Evolutionary conservation across 2,113 vertebrate genomes (phyloP).

Genomic region (Lepidothrix coronata): DNA sequence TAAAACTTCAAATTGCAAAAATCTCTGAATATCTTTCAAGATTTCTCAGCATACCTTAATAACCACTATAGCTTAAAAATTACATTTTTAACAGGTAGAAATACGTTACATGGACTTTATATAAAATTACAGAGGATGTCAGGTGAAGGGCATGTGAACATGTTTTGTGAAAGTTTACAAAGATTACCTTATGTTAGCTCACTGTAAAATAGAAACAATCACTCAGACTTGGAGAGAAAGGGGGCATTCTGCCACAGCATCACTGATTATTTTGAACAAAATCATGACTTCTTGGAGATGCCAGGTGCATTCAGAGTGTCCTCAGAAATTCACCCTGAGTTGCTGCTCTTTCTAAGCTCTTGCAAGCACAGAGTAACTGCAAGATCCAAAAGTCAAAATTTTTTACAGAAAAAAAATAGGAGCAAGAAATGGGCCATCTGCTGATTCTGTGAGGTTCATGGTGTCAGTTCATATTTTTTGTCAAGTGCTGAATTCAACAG

Average conservation of each 20-base stretch:
- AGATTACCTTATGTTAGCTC: background rate
- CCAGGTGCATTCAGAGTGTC: background rate
- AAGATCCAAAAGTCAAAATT: background rate
- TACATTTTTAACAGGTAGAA: background rate
- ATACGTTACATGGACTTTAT: background rate
- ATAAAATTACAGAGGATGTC: background rate
- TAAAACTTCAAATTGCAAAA: background rate
- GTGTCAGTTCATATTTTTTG: background rate
- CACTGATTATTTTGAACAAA: background rate
- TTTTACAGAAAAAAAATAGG: background rate
- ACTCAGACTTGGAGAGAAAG: background rate
- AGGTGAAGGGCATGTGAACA: background rate
- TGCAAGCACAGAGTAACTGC: background rate
- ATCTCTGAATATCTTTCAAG: background rate
- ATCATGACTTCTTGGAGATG: background rate
- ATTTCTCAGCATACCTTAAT: background rate
- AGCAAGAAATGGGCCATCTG: background rate
- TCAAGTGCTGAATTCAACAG: background rate
- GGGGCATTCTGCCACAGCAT: background rate
- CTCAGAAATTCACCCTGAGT: background rate
- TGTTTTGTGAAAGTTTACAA: background rate
- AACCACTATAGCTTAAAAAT: background rate
- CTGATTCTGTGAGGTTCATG: background rate
- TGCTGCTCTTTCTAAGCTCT: background rate
- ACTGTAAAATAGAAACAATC: background rate